Evolutionary conservation across 2,797 vertebrate genomes (phyloP).

Genomic region (Euphonia xanthogaster): DNA sequence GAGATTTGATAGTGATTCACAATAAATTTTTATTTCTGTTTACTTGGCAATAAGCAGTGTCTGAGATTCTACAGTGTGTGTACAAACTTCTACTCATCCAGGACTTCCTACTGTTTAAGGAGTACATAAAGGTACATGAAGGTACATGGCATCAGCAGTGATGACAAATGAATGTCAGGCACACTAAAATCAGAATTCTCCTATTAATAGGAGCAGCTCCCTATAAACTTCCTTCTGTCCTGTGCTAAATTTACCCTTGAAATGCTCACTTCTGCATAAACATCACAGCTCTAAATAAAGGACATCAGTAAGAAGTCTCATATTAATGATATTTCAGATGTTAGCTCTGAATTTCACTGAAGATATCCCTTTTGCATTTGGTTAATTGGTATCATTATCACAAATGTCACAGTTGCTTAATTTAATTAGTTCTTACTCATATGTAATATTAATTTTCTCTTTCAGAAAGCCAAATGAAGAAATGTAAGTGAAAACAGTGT

Average conservation of each 20-base stretch:
- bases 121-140: not conserved
- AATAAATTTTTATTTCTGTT: not conserved
- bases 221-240: not conserved
- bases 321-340: constrained; percentile 1
- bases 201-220: not conserved
- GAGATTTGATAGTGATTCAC: not conserved
- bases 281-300: not conserved
- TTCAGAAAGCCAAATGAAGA: not conserved
- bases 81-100: not conserved
- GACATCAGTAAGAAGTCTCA: not conserved
- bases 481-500: not conserved
- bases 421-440: constrained; percentile 58
- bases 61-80: not conserved
- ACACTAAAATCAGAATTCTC: not conserved
- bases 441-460: constrained; percentile 12
- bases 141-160: not conserved
- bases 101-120: not conserved
- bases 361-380: not conserved
- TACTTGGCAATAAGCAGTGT: not conserved
- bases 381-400: constrained; percentile 53
- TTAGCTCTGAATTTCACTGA: constrained; percentile 15
- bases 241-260: not conserved
- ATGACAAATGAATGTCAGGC: not conserved
- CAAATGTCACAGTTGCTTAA: constrained; percentile 40
- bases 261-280: not conserved